Base-by-base conservation (phyloP, 2,113 vertebrate genomes). In the Ammodytes dubius region DNA sequence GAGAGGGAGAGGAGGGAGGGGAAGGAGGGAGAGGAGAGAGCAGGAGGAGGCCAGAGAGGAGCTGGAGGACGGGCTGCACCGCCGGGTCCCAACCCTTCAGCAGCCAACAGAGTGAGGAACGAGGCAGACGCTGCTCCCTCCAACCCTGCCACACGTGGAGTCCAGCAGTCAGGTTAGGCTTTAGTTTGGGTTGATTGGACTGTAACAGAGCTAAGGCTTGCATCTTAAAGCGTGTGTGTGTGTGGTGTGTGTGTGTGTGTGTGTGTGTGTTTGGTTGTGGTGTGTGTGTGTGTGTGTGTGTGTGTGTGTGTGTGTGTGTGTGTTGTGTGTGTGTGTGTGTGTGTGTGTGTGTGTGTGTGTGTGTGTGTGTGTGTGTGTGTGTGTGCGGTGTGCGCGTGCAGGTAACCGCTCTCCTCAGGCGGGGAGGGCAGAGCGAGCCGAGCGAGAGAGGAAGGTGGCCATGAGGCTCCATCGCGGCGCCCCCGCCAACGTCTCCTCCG, bases 391-490 rank as follows among this genome's bases (percentile, higher is more conserved):
- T 57, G 43, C 60, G 57, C 27, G 61, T 72, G 43, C 77, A 99
- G 98, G 97, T 86, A 99, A 98, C 92, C 97, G 97, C 0, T 99
- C 98, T 69, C 97, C 98, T 87, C 96, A 98, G 95, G 98, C 96
- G 7, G 92, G 88, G 6, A 87, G 92, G 67, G 97, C 98, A 57
- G 97, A 98, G n/a, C 96, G 97, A 84, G 97, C 97, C 13, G 98
- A 99, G 95, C 94, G 98, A 78, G 98, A 99, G 94, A 95, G 98
- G 90, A 99, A 99, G 94, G 98, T 99, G 92, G 98, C 97, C 92
- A 97, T 99, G 97, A 95, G 98, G 94, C 96, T 99, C 80, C 98
- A 99, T 89, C 94, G 98, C 64, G 98, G 98, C 3, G 97, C 98
- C 11, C 98, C 98, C 2, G 97, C 97, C 92, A 99, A 99, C 0